These are phyloP conservation scores for Pachyseris speciosa DNA, from an alignment of 64 coral and sea anemone genomes.

Conservation along the genomic window DNA sequence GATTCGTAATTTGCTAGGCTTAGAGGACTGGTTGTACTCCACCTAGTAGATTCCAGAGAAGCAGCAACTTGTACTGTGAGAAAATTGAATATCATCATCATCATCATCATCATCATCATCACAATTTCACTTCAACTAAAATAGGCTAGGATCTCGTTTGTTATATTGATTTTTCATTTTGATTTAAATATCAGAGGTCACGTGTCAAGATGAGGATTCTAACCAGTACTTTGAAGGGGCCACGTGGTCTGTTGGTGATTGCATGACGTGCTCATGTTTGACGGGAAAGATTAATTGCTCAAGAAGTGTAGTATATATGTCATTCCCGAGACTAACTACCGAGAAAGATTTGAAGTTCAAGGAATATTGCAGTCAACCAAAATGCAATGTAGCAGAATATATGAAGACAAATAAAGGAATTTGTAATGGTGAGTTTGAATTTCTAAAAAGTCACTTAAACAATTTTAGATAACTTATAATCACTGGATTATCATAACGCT, in stretches of 20 bases:
- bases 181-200: not conserved
- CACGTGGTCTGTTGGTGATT: conserved; percentile 29
- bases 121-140: no score
- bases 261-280: not conserved
- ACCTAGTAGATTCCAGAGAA: no score
- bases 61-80: no score
- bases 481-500: no score
- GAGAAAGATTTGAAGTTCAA: not conserved
- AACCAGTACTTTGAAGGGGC: conserved; percentile 24
- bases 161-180: not conserved
- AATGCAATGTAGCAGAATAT: not conserved
- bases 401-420: not conserved
- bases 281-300: not conserved
- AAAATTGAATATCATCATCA: no score
- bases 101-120: no score
- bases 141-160: no score
- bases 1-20: no score
- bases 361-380: not conserved
- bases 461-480: no score
- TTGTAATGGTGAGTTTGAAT: not conserved
- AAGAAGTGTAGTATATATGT: not conserved
- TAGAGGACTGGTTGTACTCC: no score
- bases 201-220: no score
- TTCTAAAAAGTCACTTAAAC: no score
- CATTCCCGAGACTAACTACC: not conserved